A percentile compares a stretch with the other conserved stretches of the same genome.
phyloP scores from a whole-genome alignment of 30 jellyfish, hydroid and myxozoan genomes.

The Phacellophora camtschatica region DNA sequence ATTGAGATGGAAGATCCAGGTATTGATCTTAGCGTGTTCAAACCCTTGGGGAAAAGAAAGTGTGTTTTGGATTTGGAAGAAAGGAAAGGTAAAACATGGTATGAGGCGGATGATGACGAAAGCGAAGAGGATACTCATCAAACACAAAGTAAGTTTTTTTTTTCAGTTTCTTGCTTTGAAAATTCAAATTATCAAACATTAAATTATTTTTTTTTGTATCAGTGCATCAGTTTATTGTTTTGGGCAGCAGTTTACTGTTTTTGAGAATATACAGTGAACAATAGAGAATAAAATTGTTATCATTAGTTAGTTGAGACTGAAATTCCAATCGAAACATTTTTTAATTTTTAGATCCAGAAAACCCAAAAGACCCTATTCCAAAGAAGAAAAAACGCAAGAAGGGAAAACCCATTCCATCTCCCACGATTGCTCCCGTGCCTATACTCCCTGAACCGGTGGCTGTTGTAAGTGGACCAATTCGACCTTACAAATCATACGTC shows the following conservation, averaged over 20 bases:
- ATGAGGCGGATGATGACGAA: conserved; percentile 87
- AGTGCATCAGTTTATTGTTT: too few species aligned
- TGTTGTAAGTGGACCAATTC: conserved; percentile 3
- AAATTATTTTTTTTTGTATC: too few species aligned
- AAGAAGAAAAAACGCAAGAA: conserved; percentile 69
- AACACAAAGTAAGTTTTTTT: conserved; percentile 55
- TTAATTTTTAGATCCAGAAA: background rate
- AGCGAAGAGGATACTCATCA: conserved; percentile 64
- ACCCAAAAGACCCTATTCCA: conserved; percentile 23
- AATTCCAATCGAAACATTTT: too few species aligned
- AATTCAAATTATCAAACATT: too few species aligned
- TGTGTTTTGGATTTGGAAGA: conserved; percentile 86
- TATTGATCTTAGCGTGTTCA: conserved; percentile 69
- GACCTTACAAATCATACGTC: conserved; percentile 67
- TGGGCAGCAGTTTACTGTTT: too few species aligned
- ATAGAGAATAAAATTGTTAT: too few species aligned
- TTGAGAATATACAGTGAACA: too few species aligned
- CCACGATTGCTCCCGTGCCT: background rate
- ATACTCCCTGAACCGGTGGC: conserved; percentile 42
- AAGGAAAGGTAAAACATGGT: conserved; percentile 85
- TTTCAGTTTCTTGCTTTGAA: too few species aligned
- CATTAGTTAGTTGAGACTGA: too few species aligned
- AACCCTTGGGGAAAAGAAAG: conserved; percentile 94
- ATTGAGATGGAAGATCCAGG: conserved; percentile 96
- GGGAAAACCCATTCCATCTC: conserved; percentile 15